Conservation (phyloP, 2,888 invertebrate species). For the Drosophila sordidula region DNA sequence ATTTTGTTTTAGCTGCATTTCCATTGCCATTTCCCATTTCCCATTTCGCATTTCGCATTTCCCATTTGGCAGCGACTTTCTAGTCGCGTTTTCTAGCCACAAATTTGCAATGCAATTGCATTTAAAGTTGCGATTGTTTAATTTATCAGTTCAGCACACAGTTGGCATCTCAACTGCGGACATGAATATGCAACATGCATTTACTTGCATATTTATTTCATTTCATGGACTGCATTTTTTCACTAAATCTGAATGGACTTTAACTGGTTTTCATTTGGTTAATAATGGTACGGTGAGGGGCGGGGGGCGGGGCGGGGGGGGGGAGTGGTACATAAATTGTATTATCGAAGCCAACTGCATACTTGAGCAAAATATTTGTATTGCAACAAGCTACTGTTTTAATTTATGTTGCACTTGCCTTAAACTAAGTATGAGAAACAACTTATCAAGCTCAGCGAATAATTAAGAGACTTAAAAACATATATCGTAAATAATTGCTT, state of each 20-base stretch:
- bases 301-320: no score
- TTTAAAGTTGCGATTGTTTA: slow-evolving; percentile 64
- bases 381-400: slow-evolving; percentile 50
- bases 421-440: slow-evolving; percentile 7
- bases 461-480: slow-evolving; percentile 3
- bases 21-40: slow-evolving; percentile 21
- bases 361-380: slow-evolving; percentile 40
- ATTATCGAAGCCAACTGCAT: slow-evolving; percentile 44
- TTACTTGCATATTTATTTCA: slow-evolving; percentile 45
- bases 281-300: not conserved
- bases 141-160: slow-evolving; percentile 77
- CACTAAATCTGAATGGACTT: slow-evolving; percentile 45
- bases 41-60: slow-evolving; percentile 29
- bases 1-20: slow-evolving; percentile 42
- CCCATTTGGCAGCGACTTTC: slow-evolving; percentile 55
- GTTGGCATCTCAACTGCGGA: slow-evolving; percentile 63
- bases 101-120: slow-evolving; percentile 75
- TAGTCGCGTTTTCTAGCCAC: slow-evolving; percentile 49
- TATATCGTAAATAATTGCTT: slow-evolving; percentile 9
- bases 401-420: slow-evolving; percentile 26
- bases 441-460: slow-evolving; percentile 3
- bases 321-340: slow-evolving; percentile 40
- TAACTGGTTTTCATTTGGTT: slow-evolving; percentile 28
- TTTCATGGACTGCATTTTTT: slow-evolving; percentile 43
- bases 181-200: slow-evolving; percentile 60